Evolutionary conservation across 2,888 invertebrate genomes (phyloP).

Genomic region (Cheilosia grossa): DNA sequence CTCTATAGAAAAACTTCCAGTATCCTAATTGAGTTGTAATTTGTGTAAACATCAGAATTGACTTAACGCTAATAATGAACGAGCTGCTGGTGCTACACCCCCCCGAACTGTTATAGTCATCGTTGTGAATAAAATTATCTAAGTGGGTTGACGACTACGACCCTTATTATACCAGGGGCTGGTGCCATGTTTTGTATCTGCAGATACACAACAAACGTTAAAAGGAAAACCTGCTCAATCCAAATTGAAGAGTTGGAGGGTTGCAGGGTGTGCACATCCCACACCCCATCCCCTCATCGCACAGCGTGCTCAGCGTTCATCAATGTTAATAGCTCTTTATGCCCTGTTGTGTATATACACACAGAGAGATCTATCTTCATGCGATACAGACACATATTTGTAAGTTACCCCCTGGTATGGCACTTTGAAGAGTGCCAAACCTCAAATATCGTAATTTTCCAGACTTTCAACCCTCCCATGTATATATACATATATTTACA

Average conservation of each 20-base stretch:
- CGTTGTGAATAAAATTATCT: constrained; percentile 69
- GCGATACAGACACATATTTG: constrained; percentile 30
- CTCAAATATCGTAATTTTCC: constrained; percentile 77
- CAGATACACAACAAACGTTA: constrained; percentile 71
- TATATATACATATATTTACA: not conserved
- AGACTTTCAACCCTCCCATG: constrained; percentile 47
- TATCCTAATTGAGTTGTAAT: constrained; percentile 77
- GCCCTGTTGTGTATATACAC: constrained; percentile 27
- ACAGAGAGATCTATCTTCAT: constrained; percentile 53
- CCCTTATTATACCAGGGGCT: constrained; percentile 38
- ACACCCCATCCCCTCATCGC: constrained; percentile 10
- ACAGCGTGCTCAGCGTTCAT: constrained; percentile 62
- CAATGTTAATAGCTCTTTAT: constrained; percentile 71
- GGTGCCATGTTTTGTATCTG: constrained; percentile 48
- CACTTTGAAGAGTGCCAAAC: constrained; percentile 76
- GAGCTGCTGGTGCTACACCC: constrained; percentile 18
- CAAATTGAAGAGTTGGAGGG: constrained; percentile 54
- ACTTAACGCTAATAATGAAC: constrained; percentile 77
- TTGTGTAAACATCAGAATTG: constrained; percentile 78
- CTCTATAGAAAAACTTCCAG: constrained; percentile 52
- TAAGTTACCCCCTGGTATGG: constrained; percentile 62
- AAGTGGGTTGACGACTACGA: constrained; percentile 58
- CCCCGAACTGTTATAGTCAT: constrained; percentile 34
- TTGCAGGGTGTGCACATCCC: constrained; percentile 24
- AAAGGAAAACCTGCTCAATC: constrained; percentile 75